Evolutionary conservation across 1,140 invertebrate genomes (phyloP), one percentile per base, ranked within the genome.

Genomic region (Zophobas atratus): DNA sequence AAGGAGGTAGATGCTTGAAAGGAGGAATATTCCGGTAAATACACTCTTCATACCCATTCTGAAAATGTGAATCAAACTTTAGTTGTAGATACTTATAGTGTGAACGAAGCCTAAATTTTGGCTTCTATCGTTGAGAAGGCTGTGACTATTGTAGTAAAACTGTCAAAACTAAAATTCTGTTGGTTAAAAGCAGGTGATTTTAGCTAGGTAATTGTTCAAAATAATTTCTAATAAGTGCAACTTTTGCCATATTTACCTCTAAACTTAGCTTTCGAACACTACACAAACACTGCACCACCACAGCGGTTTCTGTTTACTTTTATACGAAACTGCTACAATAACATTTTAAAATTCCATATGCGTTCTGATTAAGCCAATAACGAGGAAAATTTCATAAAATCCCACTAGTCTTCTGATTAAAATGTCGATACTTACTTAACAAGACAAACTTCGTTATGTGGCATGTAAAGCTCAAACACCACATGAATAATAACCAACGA

Each of bases 1-100:
- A 41, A 67, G 60, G 20, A 67, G 60, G 56, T 73, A 73, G 33
- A 73, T 35, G 33, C 71, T 73, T 36, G 49, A 73, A 6, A 73
- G 36, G 4, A 73, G 34, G 36, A 73, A 73, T 4, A 73, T 38
- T 73, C 71, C 71, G 6, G 49, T 73, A 32, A 55, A 55, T 33
- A 73, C 6, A 43, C 60, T 73, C 35, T 73, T 73, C 71, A 73
- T 73, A 56, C 49, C 48, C 55, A 43, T 53, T 6, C 36, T 48
- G 8, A 72, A 72, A 72, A 72, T 36, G 6, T 67, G 2, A 48
- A 70, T 46, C 48, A 51, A 55, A 48, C 2, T 20, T 20, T 20
- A 20, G 20, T 20, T 20, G 20, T 20, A 20, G 20, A 20, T 20
- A n/a, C n/a, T n/a, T 70, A 20, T 2, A 33, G 63, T 70, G 8